phyloP scores from a whole-genome alignment of 2,797 vertebrate genomes.

The Pangasius djambal region DNA sequence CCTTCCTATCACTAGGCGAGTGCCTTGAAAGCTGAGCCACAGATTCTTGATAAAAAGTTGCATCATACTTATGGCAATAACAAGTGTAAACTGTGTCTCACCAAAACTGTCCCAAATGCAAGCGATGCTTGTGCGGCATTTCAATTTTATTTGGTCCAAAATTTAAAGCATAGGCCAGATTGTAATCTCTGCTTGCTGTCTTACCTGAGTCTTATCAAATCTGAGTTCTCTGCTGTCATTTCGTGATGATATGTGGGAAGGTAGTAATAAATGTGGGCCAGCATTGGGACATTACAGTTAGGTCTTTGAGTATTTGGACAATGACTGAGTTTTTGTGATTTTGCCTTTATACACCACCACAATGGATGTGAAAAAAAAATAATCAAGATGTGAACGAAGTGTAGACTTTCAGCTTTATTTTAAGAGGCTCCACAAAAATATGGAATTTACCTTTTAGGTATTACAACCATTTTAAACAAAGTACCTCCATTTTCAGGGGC shows the following conservation, averaged over 20 bases:
- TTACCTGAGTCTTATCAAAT: not conserved
- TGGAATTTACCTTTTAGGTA: too few species aligned
- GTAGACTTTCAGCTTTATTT: too few species aligned
- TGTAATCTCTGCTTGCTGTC: not conserved
- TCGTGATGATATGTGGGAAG: not conserved
- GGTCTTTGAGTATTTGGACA: too few species aligned
- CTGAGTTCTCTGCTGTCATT: not conserved
- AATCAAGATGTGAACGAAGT: too few species aligned
- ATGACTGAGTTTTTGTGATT: too few species aligned
- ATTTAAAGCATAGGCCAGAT: not conserved
- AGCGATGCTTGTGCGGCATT: not conserved
- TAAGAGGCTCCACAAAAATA: too few species aligned
- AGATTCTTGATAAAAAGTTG: not conserved
- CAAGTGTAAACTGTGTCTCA: not conserved
- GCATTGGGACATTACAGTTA: not conserved
- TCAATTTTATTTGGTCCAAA: not conserved
- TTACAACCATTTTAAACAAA: too few species aligned
- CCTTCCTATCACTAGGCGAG: not conserved
- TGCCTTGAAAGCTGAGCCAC: not conserved
- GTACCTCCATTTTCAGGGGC: too few species aligned
- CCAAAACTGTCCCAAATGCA: not conserved
- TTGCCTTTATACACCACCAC: too few species aligned
- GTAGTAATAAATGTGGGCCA: conserved; percentile 5
- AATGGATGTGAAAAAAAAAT: too few species aligned
- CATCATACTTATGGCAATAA: not conserved